Base-by-base conservation (phyloP, 2,113 vertebrate species). In the Aramus guarauna region DNA sequence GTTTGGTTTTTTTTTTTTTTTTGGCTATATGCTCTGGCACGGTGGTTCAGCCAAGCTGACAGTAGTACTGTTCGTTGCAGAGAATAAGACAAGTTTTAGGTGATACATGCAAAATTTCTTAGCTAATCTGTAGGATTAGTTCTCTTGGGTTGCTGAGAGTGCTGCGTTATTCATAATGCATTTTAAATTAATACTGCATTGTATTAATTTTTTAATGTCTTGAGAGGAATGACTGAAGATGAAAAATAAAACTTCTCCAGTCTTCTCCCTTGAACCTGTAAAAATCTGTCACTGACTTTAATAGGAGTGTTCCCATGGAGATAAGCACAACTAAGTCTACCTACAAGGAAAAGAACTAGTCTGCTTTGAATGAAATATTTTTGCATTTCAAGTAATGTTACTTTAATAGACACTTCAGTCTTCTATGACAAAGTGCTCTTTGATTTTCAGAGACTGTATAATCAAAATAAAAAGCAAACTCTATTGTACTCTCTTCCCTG, bases 301-400 rank as follows among this genome's bases (percentile, higher is more conserved):
- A 90, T 77, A 94, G 55, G 63, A 95, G 63, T 66, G 93, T 95
- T 97, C 94, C 96, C 95, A 97, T 96, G 96, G 92, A 92, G 96
- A 97, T 95, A 96, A 96, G 87, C 80, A 90, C 77, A 82, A 92
- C 80, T 73, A 94, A 79, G n/a, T 82, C 95, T 91, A 94, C 88
- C 74, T 91, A 94, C 91, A 93, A 92, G 92, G 75, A 95, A 91
- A 83, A 90, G 55, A 88, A 92, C 32, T 88, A 90, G 95, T 87
- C 93, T 96, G 68, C 81, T 96, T 93, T 93, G 89, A 96, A 93
- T 85, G 52, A 96, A 93, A 92, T 94, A 85, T 92, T 93, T 94
- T 95, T 95, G 92, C 60, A 89, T 95, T 93, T 94, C 92, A 96
- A 96, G 72, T 93, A 94, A 94, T 52, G 71, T 86, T 96, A 74